These are phyloP conservation scores for Aegithalos caudatus DNA, from an alignment of 2,113 vertebrate species.

Conservation along the genomic window DNA sequence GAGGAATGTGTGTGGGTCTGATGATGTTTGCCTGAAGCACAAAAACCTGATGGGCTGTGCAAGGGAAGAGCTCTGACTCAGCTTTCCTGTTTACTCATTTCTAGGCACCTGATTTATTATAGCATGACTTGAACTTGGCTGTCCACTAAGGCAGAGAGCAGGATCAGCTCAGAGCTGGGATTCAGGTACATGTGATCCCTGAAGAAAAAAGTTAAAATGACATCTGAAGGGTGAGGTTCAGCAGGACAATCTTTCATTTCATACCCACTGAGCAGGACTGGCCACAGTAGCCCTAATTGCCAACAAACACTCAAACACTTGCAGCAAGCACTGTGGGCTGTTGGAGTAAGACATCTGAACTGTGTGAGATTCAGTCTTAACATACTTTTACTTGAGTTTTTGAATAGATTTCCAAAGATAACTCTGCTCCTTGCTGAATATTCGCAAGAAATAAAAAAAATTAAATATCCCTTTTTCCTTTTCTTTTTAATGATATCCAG, in stretches of 20 bases:
- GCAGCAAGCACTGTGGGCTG: not conserved
- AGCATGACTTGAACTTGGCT: not conserved
- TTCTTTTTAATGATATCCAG: not conserved
- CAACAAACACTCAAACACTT: not conserved
- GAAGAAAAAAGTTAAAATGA: not conserved
- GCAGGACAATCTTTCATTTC: not conserved
- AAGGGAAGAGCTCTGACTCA: not conserved
- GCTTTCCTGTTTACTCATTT: not conserved
- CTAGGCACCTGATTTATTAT: not conserved
- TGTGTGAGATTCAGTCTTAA: not conserved
- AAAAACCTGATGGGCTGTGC: not conserved
- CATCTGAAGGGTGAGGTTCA: not conserved
- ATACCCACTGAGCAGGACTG: not conserved
- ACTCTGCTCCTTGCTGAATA: not conserved
- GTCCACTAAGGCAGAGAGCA: not conserved
- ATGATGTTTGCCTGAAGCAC: not conserved
- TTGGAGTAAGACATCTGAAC: not conserved
- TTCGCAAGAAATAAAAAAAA: not conserved
- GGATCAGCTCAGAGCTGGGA: not conserved
- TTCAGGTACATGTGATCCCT: not conserved
- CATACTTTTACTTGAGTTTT: not conserved
- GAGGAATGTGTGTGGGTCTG: not conserved
- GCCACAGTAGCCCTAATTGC: not conserved
- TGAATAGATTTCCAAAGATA: not conserved
- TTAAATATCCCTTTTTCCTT: rapidly evolving